These are phyloP conservation scores for Macropus fuliginosus DNA, from an alignment of 2,797 vertebrate genomes.

Conservation along the genomic window DNA sequence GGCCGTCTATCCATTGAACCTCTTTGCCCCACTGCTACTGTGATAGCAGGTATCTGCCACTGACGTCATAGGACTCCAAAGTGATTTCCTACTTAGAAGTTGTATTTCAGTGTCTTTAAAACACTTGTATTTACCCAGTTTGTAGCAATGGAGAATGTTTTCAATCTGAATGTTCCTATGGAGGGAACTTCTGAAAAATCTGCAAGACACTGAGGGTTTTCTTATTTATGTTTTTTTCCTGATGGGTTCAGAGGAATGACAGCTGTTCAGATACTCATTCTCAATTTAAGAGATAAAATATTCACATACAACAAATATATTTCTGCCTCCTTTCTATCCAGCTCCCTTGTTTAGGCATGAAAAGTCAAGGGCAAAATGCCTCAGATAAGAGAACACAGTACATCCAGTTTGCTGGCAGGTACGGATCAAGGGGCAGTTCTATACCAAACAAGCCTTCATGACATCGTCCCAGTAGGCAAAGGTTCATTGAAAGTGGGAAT, in stretches of 20 bases:
- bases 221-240: background rate
- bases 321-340: background rate
- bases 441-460: background rate
- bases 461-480: background rate
- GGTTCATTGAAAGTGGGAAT: background rate
- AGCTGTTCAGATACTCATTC: background rate
- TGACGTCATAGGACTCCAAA: background rate
- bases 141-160: background rate
- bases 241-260: constrained; percentile 9
- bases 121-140: background rate
- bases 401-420: background rate
- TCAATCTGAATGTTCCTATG: background rate
- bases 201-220: background rate
- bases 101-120: background rate
- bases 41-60: background rate
- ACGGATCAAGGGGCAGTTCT: background rate
- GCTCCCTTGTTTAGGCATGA: background rate
- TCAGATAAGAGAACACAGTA: background rate
- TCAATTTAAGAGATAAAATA: background rate
- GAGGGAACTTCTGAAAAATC: background rate
- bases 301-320: background rate
- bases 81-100: background rate
- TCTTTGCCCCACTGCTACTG: background rate
- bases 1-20: too few relatives aligned
- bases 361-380: background rate